Base-by-base conservation (phyloP, 2,888 invertebrate species). In the Xanthia togata region DNA sequence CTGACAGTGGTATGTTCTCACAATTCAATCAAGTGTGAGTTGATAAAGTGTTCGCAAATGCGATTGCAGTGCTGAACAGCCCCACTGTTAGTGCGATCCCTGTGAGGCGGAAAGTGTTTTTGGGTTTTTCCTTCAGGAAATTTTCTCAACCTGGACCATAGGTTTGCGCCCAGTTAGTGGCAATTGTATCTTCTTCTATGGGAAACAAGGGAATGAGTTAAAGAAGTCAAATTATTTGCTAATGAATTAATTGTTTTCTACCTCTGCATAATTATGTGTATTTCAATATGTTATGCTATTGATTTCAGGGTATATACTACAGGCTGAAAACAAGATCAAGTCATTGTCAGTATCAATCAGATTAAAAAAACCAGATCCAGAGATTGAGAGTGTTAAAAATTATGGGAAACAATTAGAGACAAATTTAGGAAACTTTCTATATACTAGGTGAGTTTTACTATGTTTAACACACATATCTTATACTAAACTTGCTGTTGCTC, bases 321-420 rank as follows among this genome's bases (percentile, higher is more conserved):
- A 98, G 92, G 98, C 98, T n/a, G 98, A 98, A 93, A 98, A 98
- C 74, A 98, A 98, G 94, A 90, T 98, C 55, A 98, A 98, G 93
- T 97, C 98, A 50, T 91, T 98, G 67, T 98, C 98, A 89, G 97
- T 98, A 70, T 97, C 98, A 3, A 98, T 98, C 73, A 97, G 98
- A 91, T 93, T 98, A 85, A 98, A 97, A 93, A 97, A 97, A 89
- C 97, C 98, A 0, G 98, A 98, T 90, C 97, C 97, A 78, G 97
- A 97, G 83, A 98, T 98, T 92, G 98, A 98, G 89, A 97, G 97
- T 84, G 96, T 98, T 20, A 98, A 98, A 94, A 97, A 97, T 87
- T 98, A 98, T 94, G 98, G 98, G 82, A 97, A 97, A 89, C 98
- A 98, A 89, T 93, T 98, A 85, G 98, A 98, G 92, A 94, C 95